Evolutionary conservation across 2,888 invertebrate genomes (phyloP).

Genomic region (Leucoptera coffeella): DNA sequence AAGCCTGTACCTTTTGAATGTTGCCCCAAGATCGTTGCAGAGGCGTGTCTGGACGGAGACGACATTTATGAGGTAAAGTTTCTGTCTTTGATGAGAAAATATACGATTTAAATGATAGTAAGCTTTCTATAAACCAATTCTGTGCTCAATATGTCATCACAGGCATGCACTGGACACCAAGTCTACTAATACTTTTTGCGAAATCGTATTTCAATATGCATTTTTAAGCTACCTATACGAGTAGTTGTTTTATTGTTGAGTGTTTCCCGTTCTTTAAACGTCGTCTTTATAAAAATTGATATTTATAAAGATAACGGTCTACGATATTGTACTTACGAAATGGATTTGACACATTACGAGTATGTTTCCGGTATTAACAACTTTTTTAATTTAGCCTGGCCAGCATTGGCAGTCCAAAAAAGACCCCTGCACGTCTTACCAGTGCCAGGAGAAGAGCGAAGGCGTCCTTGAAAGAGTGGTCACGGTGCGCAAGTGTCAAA

Average conservation of each 20-base stretch:
- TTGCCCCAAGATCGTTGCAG: constrained; percentile 53
- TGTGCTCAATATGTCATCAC: background rate
- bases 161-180: background rate
- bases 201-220: no score
- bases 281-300: background rate
- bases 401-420: constrained; percentile 52
- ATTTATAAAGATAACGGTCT: background rate
- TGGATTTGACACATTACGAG: no score
- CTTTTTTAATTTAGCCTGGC: constrained; percentile 33
- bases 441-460: constrained; percentile 32
- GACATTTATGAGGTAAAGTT: constrained; percentile 35
- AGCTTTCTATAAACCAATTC: background rate
- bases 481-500: constrained; percentile 45
- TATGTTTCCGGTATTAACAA: no score
- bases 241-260: background rate
- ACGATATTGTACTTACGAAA: background rate
- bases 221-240: background rate
- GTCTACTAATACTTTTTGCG: no score
- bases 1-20: constrained; percentile 53
- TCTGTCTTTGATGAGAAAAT: background rate
- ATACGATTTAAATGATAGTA: background rate
- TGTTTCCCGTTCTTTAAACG: no score
- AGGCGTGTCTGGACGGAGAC: constrained; percentile 51
- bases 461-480: constrained; percentile 47
- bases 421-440: constrained; percentile 51